Conservation (phyloP, 2,113 vertebrate genomes). For the Catharus fuscescens region DNA sequence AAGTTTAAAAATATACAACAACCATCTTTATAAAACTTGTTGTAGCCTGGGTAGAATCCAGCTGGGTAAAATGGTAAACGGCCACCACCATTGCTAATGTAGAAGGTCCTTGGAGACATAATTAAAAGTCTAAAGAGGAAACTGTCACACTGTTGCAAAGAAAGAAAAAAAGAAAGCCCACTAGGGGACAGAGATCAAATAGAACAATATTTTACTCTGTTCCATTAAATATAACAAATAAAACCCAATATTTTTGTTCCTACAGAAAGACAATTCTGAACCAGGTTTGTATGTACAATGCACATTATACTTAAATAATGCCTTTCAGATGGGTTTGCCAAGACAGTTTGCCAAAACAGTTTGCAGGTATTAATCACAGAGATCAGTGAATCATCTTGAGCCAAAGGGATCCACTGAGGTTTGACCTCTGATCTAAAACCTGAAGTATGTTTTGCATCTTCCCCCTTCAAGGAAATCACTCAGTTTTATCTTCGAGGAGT, state of each 20-base stretch:
- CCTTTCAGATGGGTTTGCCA: constrained; percentile 2
- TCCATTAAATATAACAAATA: constrained; percentile 73
- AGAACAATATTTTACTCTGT: constrained; percentile 69
- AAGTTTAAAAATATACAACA: neutral
- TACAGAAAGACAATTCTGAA: constrained; percentile 35
- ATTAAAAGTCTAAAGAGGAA: constrained; percentile 70
- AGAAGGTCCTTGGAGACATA: constrained; percentile 55
- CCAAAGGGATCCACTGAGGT: neutral
- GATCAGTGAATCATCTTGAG: constrained; percentile 19
- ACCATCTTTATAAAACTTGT: constrained; percentile 21
- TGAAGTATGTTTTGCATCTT: neutral
- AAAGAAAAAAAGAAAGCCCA: constrained; percentile 47
- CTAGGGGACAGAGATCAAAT: constrained; percentile 68
- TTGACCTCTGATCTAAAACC: neutral
- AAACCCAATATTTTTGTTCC: constrained; percentile 56
- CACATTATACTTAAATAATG: neutral
- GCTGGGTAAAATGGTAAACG: constrained; percentile 25
- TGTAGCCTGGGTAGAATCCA: neutral
- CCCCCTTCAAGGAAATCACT: neutral
- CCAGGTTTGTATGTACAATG: constrained; percentile 4
- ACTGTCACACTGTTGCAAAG: constrained; percentile 59
- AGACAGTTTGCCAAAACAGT: neutral
- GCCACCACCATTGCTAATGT: constrained; percentile 50
- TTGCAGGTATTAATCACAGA: neutral
- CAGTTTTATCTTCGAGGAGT: neutral